phyloP scores from a whole-genome alignment of 1,140 invertebrate genomes.

The Drosophila varians region DNA sequence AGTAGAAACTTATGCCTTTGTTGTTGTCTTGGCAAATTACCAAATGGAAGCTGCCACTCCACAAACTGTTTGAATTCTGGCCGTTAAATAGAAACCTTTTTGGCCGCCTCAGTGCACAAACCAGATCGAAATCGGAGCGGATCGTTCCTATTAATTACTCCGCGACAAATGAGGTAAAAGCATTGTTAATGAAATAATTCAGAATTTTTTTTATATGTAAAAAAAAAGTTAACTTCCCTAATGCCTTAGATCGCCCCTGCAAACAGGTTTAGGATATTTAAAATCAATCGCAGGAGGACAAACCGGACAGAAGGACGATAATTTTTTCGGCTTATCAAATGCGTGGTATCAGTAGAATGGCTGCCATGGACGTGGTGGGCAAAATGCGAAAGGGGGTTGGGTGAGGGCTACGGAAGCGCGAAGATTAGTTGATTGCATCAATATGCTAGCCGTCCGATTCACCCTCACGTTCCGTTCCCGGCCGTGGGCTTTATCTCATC shows the following conservation, averaged over 20 bases:
- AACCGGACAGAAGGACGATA: background rate
- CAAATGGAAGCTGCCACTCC: conserved; percentile 59
- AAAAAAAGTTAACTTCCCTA: background rate
- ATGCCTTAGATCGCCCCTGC: background rate
- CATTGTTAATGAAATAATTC: background rate
- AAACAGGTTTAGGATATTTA: conserved; percentile 21
- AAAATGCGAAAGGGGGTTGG: conserved; percentile 29
- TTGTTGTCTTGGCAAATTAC: conserved; percentile 67
- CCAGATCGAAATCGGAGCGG: conserved; percentile 49
- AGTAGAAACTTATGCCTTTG: conserved; percentile 49
- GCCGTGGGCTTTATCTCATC: conserved; percentile 70
- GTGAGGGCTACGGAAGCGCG: conserved; percentile 65
- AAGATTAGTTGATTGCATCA: conserved; percentile 83
- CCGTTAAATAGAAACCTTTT: conserved; percentile 31
- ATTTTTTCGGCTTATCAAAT: conserved; percentile 28
- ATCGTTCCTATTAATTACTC: conserved; percentile 36
- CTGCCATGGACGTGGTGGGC: background rate
- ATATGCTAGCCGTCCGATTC: conserved; percentile 74
- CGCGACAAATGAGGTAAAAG: conserved; percentile 27
- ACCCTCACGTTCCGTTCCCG: conserved; percentile 35
- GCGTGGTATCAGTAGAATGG: conserved; percentile 21
- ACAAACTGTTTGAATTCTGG: conserved; percentile 48
- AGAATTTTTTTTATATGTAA: background rate
- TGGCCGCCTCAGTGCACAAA: conserved; percentile 38
- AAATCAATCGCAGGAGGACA: conserved; percentile 36